Base-by-base conservation (phyloP, 1,140 invertebrate species). In the Spodoptera frugiperda region DNA sequence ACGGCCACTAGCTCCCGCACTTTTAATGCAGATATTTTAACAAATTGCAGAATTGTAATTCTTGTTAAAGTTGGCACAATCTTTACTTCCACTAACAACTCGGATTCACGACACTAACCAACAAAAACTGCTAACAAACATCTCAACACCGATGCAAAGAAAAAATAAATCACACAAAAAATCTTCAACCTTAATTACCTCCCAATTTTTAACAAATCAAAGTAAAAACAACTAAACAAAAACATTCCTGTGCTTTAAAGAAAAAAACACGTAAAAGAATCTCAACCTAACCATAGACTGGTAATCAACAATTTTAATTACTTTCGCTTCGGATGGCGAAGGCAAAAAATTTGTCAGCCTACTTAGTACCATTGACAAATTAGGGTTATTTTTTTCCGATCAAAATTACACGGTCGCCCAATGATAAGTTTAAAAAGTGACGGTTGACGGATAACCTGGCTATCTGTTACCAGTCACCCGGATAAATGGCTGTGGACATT, bases 321-420 rank as follows among this genome's bases (percentile, higher is more conserved):
- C 75, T 77, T 65, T 59, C 74, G 55, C 30, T 65, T 30, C 10
- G 4, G 49, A 72, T 39, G 73, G 55, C 80, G 51, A 61, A 78
- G 77, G 70, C 46, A 78, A 46, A 80, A 80, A 80, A 80, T 77
- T 48, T 76, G 68, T 81, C 76, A 76, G 77, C 79, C 76, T 73
- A 73, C 68, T 76, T 78, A 78, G 72, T 82, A 76, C 79, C 72
- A 81, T 78, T 79, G 84, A 87, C 82, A 83, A 87, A 87, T 84
- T 74, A 75, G 71, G 75, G n/a, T 44, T 15, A 53, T 15, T 59
- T 46, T 57, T 73, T 73, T 73, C 12, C 21, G 59, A 82, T 81
- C 71, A 80, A 86, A 84, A 82, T 76, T 76, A 85, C 82, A 85
- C 83, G 80, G 75, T 80, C 72, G 30, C 25, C 65, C 63, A 15